Evolutionary conservation across 2,888 invertebrate species (phyloP).

Genomic region (Lasioglossum pauxillum): DNA sequence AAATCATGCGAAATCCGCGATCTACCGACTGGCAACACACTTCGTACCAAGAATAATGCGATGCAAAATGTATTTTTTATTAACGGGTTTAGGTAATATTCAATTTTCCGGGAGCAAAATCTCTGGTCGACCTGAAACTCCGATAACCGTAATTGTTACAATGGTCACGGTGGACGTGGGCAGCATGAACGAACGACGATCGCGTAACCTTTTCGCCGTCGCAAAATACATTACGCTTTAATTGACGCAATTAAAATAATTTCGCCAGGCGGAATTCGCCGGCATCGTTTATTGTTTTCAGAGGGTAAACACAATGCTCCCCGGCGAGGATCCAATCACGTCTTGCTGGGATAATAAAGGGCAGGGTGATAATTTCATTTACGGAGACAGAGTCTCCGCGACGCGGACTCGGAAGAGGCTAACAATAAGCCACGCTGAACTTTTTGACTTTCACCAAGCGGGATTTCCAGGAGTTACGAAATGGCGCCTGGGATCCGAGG

Average conservation of each 20-base stretch:
- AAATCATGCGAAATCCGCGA: not conserved
- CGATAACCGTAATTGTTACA: slow-evolving; percentile 18
- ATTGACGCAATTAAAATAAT: slow-evolving; percentile 55
- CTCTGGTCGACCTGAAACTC: not conserved
- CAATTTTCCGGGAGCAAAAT: not conserved
- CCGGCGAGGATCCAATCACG: not conserved
- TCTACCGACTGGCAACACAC: not conserved
- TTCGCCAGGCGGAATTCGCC: not conserved
- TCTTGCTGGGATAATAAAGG: slow-evolving; percentile 12
- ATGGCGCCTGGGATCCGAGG: slow-evolving; percentile 35
- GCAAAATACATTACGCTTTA: slow-evolving; percentile 47
- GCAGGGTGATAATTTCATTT: slow-evolving; percentile 41
- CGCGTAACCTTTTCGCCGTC: not conserved
- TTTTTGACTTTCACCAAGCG: slow-evolving; percentile 34
- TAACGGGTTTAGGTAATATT: not conserved
- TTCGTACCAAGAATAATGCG: not conserved
- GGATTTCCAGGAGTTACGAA: slow-evolving; percentile 40
- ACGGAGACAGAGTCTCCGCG: not conserved
- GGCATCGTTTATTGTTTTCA: slow-evolving; percentile 18
- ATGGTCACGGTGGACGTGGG: slow-evolving; percentile 26
- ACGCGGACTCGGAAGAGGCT: not conserved
- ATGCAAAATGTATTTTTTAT: not conserved
- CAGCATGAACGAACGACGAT: slow-evolving; percentile 28
- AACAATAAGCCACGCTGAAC: slow-evolving; percentile 18
- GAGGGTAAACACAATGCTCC: slow-evolving; percentile 17